Percentiles rank a stretch among this genome's conserved stretches.
phyloP scores from a whole-genome alignment of 2,113 vertebrate species.

The Datnioides undecimradiatus region DNA sequence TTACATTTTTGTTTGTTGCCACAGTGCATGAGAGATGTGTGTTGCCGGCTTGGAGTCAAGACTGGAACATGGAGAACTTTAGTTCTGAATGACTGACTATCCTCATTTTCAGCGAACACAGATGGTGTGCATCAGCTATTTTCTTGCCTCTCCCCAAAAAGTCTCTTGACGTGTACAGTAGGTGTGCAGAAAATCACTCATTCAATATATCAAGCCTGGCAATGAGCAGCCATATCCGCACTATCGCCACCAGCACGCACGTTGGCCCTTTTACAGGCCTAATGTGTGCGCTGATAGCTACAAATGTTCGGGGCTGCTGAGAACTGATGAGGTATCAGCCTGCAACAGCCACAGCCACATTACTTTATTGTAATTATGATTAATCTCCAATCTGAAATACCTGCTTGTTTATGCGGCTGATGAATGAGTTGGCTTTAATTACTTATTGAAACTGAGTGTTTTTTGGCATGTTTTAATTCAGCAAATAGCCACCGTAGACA shows the following conservation, averaged over 20 bases:
- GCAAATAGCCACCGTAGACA: slow-evolving; percentile 12
- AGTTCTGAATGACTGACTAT: slow-evolving; percentile 60
- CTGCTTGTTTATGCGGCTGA: slow-evolving; percentile 67
- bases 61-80: slow-evolving; percentile 43
- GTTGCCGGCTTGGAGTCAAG: slow-evolving; percentile 25
- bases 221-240: slow-evolving; percentile 8
- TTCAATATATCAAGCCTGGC: slow-evolving; percentile 37
- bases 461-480: slow-evolving; percentile 17
- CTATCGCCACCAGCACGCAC: neutral
- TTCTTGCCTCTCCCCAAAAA: slow-evolving; percentile 29
- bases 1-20: slow-evolving; percentile 41
- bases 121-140: slow-evolving; percentile 51
- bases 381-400: slow-evolving; percentile 54
- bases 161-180: slow-evolving; percentile 38
- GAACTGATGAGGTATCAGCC: slow-evolving; percentile 10
- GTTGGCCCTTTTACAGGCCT: neutral
- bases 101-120: slow-evolving; percentile 40
- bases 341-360: slow-evolving; percentile 28
- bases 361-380: slow-evolving; percentile 67
- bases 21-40: slow-evolving; percentile 42
- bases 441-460: slow-evolving; percentile 64
- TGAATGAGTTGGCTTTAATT: slow-evolving; percentile 70
- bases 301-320: slow-evolving; percentile 2
- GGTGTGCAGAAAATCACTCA: slow-evolving; percentile 42
- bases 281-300: slow-evolving; percentile 33